Evolutionary conservation across 2,888 invertebrate species (phyloP), one percentile per base, ranked within the genome.

Genomic region (Polydrusus cervinus): DNA sequence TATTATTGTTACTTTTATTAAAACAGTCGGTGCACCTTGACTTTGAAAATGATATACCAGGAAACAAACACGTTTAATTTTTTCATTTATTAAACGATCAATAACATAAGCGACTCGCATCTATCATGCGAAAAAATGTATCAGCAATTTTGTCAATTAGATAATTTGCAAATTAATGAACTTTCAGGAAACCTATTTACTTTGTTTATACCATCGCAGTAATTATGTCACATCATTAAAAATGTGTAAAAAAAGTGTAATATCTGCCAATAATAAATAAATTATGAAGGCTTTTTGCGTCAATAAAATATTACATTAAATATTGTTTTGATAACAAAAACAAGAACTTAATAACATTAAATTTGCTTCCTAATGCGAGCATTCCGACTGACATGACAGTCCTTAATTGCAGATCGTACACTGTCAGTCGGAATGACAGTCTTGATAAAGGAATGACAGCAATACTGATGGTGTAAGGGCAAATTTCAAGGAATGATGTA

Each of bases 221-320:
- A 53, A 53, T 53, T 53, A 53, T 53, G 53, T 30, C 25, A n/a
- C 53, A 25, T 53, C 53, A 53, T 53, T 53, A 53, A 5, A 0
- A n/a, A 53, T 5, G 3, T 34, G 7, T 34, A 34, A 25, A 53
- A 53, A 53, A 53, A 53, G 20, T 43, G 11, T n/a, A 43, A 6
- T 43, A 43, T 43, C 13, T 34, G 34, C 34, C 34, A 34, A 34
- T 34, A 34, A 6, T 34, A 34, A 34, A 6, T 34, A 34, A 34
- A 10, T 34, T 34, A 34, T 34, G 34, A 34, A 34, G 34, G 34
- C 43, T 13, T 43, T 10, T 5, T n/a, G 43, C 43, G 43, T 43
- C 43, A 43, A 43, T 43, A 11, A n/a, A 43, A 43, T n/a, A 3
- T 1, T 13, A 43, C 6, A 43, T n/a, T 43, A 43, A 43, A n/a